Base-by-base conservation (phyloP, 1,140 invertebrate genomes). In the Eubasilissa regina region DNA sequence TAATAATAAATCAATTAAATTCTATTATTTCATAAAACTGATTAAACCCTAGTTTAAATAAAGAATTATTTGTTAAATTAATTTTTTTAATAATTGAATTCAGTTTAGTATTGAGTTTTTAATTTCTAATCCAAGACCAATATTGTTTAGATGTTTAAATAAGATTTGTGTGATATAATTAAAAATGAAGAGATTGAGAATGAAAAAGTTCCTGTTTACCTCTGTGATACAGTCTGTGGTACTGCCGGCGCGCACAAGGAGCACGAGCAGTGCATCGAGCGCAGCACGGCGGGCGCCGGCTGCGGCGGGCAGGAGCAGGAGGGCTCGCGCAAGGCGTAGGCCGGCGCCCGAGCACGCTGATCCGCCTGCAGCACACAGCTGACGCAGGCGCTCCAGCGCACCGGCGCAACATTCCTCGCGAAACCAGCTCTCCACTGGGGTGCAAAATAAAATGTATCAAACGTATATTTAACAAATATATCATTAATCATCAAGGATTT, bases 351-450 rank as follows among this genome's bases (percentile, higher is more conserved):
- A 81, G 83, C 86, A 85, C 48, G 78, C 64, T 77, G 86, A 86
- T 3, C 81, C 78, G 25, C 75, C 55, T 3, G 86, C 85, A 17
- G 66, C 55, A 15, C 85, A 87, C 51, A 89, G 85, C 84, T 87
- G 86, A 0, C 86, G 85, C 62, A 89, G 84, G 74, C 88, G 85
- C 80, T 85, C 86, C 84, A 86, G 83, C 70, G 88, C 85, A 82
- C 87, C 85, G 56, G 85, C 84, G 13, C 85, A 85, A 17, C 86
- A 84, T 83, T 89, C 88, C 53, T 87, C 85, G 17, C 84, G 86
- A 83, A 89, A 85, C 88, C 88, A 89, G 86, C 84, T 84, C 85
- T 86, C 75, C 55, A 89, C 88, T 89, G 82, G 0, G 80, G 70
- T 15, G 72, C 19, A 66, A 47, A 68, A 75, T 15, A 51, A 45